These are phyloP conservation scores for Thaumetopoea pityocampa DNA, from an alignment of 1,140 invertebrate species.

Conservation along the genomic window DNA sequence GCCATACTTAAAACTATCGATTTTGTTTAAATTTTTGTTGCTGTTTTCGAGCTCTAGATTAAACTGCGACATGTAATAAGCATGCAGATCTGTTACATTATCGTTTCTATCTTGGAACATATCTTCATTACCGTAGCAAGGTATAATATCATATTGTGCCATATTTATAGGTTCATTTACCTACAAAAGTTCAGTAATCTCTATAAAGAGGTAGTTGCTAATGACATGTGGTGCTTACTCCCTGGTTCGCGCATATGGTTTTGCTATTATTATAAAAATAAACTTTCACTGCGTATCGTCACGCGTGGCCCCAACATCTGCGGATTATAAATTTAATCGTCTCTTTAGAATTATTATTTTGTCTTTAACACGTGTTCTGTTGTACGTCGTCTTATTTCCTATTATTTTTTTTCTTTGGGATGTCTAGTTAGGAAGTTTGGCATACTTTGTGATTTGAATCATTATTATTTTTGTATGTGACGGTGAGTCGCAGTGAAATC, in stretches of 20 bases:
- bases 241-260: conserved; percentile 55
- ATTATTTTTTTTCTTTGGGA: conserved; percentile 10
- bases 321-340: conserved; percentile 68
- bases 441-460: too few species aligned
- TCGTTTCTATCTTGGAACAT: conserved; percentile 54
- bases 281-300: conserved; percentile 66
- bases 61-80: conserved; percentile 68
- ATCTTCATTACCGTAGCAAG: conserved; percentile 48
- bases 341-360: conserved; percentile 19
- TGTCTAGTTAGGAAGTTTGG: conserved; percentile 9
- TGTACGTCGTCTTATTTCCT: conserved; percentile 10
- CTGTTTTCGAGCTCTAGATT: conserved; percentile 63
- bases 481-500: too few species aligned
- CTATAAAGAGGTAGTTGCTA: conserved; percentile 44
- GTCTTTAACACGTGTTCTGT: conserved; percentile 59
- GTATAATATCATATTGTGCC: conserved; percentile 60
- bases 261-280: conserved; percentile 75
- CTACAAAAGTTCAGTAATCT: conserved; percentile 62
- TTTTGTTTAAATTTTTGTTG: conserved; percentile 38
- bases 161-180: conserved; percentile 63
- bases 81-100: conserved; percentile 55
- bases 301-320: conserved; percentile 65
- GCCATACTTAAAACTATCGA: conserved; percentile 57
- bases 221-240: conserved; percentile 59
- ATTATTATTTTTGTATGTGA: too few species aligned